Base-by-base conservation (phyloP, 2,888 invertebrate species). In the Nineta flava region DNA sequence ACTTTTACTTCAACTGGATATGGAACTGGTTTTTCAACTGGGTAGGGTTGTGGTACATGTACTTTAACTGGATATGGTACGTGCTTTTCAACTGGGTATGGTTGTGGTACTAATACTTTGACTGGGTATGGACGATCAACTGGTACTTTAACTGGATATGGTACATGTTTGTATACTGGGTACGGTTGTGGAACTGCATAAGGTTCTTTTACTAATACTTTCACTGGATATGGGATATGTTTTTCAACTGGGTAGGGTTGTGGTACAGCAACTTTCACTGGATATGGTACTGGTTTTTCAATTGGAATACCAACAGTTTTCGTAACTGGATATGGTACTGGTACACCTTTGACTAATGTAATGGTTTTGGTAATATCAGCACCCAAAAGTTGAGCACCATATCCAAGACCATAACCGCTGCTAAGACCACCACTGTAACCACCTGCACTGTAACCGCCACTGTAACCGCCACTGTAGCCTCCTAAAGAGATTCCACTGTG, bases 111-210 rank as follows among this genome's bases (percentile, higher is more conserved):
- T 50, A 75, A 70, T 49, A 86, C 84, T 69, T 85, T 84, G 58
- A 85, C 84, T 61, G 85, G 83, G 65, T 79, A 79, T 52, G 85
- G 85, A 65, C 81, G 78, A 65, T 83, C 83, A 56, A 84, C 83
- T 59, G 77, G 81, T 49, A 83, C 81, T 54, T 74, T 72, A 13
- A 71, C 70, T 56, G 83, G 83, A 60, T 79, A 78, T 53, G 80
- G 82, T 48, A 86, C 79, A 61, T 76, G 77, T 71, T 81, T 86
- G 67, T 84, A 84, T 40, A 86, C 86, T 41, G 85, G 84, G 67
- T 85, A 86, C 55, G 81, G 81, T 56, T 78, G 78, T 35, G 81
- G 81, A 53, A 85, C 77, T 61, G 84, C 83, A 53, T 83, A 80
- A 55, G 84, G 83, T 51, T 86, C 84, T 65, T 85, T 84, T 47